phyloP scores from a whole-genome alignment of 2,888 invertebrate species.

The Lepidochitona cinerea region DNA sequence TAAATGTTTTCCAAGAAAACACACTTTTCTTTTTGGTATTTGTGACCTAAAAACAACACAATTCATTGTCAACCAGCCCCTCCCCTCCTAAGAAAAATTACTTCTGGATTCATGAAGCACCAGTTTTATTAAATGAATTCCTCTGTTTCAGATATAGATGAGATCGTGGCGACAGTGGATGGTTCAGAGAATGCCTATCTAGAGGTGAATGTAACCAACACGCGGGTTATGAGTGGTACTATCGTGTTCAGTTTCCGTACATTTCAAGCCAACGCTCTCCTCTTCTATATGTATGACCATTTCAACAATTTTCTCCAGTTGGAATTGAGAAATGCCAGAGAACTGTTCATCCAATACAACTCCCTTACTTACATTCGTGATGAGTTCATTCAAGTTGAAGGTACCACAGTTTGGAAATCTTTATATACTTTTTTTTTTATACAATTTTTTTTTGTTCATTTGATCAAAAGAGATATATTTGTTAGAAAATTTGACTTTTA shows the following conservation, averaged over 20 bases:
- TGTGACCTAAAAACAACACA: too few relatives aligned
- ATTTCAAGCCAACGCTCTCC: slow-evolving; percentile 82
- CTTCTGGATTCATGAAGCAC: too few relatives aligned
- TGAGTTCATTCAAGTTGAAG: not conserved
- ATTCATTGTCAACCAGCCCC: too few relatives aligned
- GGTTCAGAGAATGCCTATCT: slow-evolving; percentile 81
- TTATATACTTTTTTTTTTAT: too few relatives aligned
- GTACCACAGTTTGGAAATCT: too few relatives aligned
- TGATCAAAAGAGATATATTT: too few relatives aligned
- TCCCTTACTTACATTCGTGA: slow-evolving; percentile 14
- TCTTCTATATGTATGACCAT: slow-evolving; percentile 91
- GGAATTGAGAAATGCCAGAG: slow-evolving; percentile 38
- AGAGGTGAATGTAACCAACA: slow-evolving; percentile 75
- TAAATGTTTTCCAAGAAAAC: too few relatives aligned
- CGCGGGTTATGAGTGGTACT: slow-evolving; percentile 82
- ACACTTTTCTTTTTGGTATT: too few relatives aligned
- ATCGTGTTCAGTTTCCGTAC: slow-evolving; percentile 92
- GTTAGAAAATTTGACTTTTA: too few relatives aligned
- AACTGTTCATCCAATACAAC: slow-evolving; percentile 44
- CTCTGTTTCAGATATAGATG: slow-evolving; percentile 95
- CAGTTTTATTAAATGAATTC: too few relatives aligned
- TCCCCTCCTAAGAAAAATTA: too few relatives aligned
- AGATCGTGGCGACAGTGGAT: slow-evolving; percentile 89
- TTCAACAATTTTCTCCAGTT: slow-evolving; percentile 91
- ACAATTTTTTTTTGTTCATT: too few relatives aligned